Evolutionary conservation across 2,888 invertebrate genomes (phyloP), one percentile per base, ranked within the genome.

Genomic region (Lithophane socia): DNA sequence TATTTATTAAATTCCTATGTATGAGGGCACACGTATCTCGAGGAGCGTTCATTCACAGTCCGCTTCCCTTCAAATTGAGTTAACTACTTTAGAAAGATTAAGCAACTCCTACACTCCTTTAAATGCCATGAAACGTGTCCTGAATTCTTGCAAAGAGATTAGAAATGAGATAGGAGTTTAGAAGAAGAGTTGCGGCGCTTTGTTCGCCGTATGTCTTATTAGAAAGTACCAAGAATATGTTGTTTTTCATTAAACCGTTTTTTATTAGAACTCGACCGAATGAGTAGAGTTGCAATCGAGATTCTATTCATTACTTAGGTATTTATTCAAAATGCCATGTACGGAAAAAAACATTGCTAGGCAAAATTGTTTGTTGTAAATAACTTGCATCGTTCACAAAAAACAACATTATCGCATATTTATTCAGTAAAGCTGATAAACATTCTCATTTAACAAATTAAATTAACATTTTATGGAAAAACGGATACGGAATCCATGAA

Each of bases 71-170:
- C 47, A 83, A 88, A 89, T 89, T 77, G 84, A 88, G 84, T 90
- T 89, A 89, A 90, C 87, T 89, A 88, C 83, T 89, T 89, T 80
- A 86, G 68, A 87, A 84, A 87, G 83, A 90, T 89, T 89, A 89
- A 88, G 80, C 77, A 77, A 81, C 85, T 84, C 82, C 79, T 86
- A 85, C 80, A 83, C 75, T 80, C 79, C 84, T 82, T 83, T 88
- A 89, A 89, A 89, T 83, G 81, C 75, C 76, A 78, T 77, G 84
- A 85, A 83, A 91, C 90, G 88, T 88, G 90, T 86, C 78, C 81
- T 76, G 87, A 87, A 88, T 90, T 80, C 69, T 80, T 13, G 75
- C 73, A 79, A 83, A 87, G 84, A 84, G 87, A 89, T 89, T 78
- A 79, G 72, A 88, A 86, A 83, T 79, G 83, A 83, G 86, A 87